Base-by-base conservation (phyloP, 2,797 vertebrate species). In the Florisuga fusca region DNA sequence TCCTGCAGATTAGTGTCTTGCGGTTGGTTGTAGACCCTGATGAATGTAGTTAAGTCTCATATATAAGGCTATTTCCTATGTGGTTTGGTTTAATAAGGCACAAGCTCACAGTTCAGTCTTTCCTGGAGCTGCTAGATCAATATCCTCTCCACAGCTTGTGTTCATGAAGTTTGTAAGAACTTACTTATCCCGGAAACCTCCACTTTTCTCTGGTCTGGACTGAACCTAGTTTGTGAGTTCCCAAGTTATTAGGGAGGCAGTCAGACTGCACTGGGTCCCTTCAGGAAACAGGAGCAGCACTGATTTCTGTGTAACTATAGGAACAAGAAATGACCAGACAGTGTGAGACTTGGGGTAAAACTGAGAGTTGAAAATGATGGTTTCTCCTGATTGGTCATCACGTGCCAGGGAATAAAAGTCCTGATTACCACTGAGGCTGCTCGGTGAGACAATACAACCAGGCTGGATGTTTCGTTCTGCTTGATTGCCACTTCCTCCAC, bases 401-500 rank as follows among this genome's bases (percentile, higher is more conserved):
- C 50, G 43, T 1, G 1, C 43, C 36, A 87, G 22, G 50, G 59
- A 93, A 93, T 89, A 87, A 90, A 92, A 93, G 51, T 38, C 43
- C 38, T 83, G 84, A 87, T 87, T 95, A 80, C 94, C 46, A 16
- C 45, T 50, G 86, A 54, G 61, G 12, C 84, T 87, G 50, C 74
- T 54, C n/a, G 38, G 43, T 41, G 68, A 76, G 72, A n/a, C 34
- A 38, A 20, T 89, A 59, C 64, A 59, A 5, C 63, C 67, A 57
- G 84, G 31, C 78, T 93, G 93, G 61, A 74, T 72, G 55, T 86
- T 94, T 59, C 46, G 31, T 82, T 88, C 92, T 81, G 62, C 86
- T 58, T 88, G 93, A 91, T 94, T 96, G 85, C 83, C 1, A 5
- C 13, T 20, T 59, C 79, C 50, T 85, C 38, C 1, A 1, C 21